Conservation (phyloP, 2,113 vertebrate genomes). For the Glaucomys volans region DNA sequence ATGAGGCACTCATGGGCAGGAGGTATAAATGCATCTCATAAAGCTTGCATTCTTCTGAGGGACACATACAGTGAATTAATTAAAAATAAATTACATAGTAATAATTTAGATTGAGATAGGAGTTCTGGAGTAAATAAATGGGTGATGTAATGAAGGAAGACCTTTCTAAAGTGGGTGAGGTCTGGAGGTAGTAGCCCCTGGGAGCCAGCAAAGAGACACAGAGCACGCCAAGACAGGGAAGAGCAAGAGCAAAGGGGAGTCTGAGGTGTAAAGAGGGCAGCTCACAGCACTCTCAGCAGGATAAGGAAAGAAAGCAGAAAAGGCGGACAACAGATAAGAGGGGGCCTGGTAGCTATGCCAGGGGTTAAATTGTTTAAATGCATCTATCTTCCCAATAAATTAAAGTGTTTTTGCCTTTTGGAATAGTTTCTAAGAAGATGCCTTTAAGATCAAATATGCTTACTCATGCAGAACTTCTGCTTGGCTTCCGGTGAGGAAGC, state of each 20-base stretch:
- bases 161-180: not conserved
- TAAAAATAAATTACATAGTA: not conserved
- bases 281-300: accelerated
- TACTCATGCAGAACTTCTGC: conserved; percentile 16
- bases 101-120: not conserved
- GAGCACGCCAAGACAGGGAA: not conserved
- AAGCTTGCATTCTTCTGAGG: not conserved
- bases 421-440: not conserved
- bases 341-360: no score
- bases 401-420: not conserved
- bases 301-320: accelerated
- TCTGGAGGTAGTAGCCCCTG: not conserved
- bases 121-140: not conserved
- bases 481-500: conserved; percentile 54
- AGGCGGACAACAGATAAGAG: accelerated
- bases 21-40: not conserved
- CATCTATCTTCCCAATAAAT: not conserved
- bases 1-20: no score
- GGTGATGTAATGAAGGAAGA: not conserved
- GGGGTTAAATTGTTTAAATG: not conserved
- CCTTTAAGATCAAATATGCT: not conserved
- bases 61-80: not conserved
- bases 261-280: not conserved
- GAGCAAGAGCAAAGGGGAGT: accelerated
- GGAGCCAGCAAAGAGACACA: accelerated